These are phyloP conservation scores for Seriola dumerili DNA, from an alignment of 2,113 vertebrate genomes.

Conservation along the genomic window DNA sequence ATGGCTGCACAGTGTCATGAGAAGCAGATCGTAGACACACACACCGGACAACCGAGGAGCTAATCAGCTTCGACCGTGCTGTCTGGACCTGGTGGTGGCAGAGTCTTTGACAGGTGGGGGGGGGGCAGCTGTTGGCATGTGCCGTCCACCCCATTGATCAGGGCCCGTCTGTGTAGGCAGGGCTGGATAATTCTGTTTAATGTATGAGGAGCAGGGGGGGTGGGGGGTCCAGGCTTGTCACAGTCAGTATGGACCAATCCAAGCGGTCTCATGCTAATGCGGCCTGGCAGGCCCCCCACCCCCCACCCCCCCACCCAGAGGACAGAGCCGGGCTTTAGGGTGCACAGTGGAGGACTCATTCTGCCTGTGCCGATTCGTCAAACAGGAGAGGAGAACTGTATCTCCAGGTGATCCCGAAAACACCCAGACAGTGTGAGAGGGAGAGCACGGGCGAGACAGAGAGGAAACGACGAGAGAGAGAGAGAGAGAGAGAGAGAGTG, in stretches of 20 bases:
- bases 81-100: constrained; percentile 58
- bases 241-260: constrained; percentile 64
- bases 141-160: constrained; percentile 76
- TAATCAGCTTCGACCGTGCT: constrained; percentile 71
- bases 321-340: constrained; percentile 59
- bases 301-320: constrained; percentile 4
- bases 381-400: constrained; percentile 57
- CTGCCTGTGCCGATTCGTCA: constrained; percentile 70
- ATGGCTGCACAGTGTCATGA: background rate
- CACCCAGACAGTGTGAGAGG: constrained; percentile 33
- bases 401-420: constrained; percentile 71
- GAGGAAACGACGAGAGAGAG: constrained; percentile 16
- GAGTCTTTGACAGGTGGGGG: constrained; percentile 64
- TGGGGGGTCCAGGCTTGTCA: constrained; percentile 64
- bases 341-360: constrained; percentile 65
- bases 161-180: constrained; percentile 68
- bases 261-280: constrained; percentile 71
- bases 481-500: constrained; percentile 21
- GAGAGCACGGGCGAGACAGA: constrained; percentile 7
- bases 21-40: background rate
- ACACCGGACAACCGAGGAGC: constrained; percentile 32
- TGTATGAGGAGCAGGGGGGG: constrained; percentile 74
- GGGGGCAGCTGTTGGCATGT: constrained; percentile 74
- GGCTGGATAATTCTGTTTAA: constrained; percentile 82
- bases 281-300: constrained; percentile 59